These are phyloP conservation scores for Athalia circularis DNA, from an alignment of 2,888 invertebrate species.

Conservation along the genomic window DNA sequence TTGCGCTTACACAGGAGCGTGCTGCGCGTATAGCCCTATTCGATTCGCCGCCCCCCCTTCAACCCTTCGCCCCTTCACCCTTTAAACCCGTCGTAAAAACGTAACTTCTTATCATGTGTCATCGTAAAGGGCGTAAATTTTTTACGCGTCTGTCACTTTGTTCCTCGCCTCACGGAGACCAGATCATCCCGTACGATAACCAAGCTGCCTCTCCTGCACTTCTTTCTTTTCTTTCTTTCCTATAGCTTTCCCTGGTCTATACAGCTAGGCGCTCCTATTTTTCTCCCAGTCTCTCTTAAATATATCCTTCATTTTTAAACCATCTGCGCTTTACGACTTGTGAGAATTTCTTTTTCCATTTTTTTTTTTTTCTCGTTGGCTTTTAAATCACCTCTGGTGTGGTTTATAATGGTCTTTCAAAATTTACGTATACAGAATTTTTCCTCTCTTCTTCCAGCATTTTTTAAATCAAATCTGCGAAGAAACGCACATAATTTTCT, in stretches of 20 bases:
- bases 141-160: conserved; percentile 40
- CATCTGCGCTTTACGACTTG: background rate
- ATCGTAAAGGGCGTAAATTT: conserved; percentile 39
- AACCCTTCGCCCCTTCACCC: background rate
- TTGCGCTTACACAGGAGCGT: conserved; percentile 7
- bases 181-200: conserved; percentile 29
- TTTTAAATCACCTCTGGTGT: too few species aligned
- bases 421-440: too few species aligned
- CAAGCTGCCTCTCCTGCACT: background rate
- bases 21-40: background rate
- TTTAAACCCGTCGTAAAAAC: conserved; percentile 28
- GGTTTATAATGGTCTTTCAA: too few species aligned
- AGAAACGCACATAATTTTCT: too few species aligned
- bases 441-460: too few species aligned
- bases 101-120: conserved; percentile 32
- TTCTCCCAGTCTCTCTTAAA: background rate
- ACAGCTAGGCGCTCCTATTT: background rate
- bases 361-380: background rate
- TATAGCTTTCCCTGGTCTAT: background rate
- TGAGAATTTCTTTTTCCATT: background rate
- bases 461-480: too few species aligned
- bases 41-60: too few species aligned
- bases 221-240: background rate
- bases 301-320: conserved; percentile 6
- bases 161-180: conserved; percentile 23